These are phyloP conservation scores for Buceros bicornis DNA, from an alignment of 2,797 vertebrate species.

Conservation along the genomic window DNA sequence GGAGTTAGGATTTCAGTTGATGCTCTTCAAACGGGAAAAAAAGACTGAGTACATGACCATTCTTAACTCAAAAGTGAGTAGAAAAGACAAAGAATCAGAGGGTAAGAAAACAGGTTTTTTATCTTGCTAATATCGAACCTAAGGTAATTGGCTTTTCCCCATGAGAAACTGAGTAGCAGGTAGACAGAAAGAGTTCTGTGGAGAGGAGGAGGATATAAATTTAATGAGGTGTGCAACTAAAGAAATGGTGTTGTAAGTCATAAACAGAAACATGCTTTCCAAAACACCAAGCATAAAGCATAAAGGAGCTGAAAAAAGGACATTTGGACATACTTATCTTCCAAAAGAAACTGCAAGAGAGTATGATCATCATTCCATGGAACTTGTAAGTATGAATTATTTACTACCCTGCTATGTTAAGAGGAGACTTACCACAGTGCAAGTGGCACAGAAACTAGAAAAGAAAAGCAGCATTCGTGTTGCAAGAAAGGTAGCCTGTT, in stretches of 20 bases:
- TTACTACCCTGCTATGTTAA: background rate
- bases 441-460: background rate
- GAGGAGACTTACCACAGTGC: background rate
- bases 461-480: background rate
- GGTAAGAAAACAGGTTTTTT: background rate
- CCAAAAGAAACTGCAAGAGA: background rate
- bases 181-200: background rate
- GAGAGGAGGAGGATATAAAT: background rate
- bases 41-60: too few relatives aligned
- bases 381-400: background rate
- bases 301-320: background rate
- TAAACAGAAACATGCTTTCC: background rate
- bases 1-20: background rate
- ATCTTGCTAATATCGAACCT: background rate
- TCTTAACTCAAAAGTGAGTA: background rate
- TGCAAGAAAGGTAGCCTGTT: background rate
- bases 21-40: background rate
- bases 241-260: background rate
- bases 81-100: background rate
- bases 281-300: background rate
- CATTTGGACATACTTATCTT: background rate
- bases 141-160: background rate
- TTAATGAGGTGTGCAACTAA: background rate
- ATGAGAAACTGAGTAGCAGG: background rate
- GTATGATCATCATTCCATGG: background rate